Conservation (phyloP, 2,888 invertebrate species). For the Tinea semifulvella region DNA sequence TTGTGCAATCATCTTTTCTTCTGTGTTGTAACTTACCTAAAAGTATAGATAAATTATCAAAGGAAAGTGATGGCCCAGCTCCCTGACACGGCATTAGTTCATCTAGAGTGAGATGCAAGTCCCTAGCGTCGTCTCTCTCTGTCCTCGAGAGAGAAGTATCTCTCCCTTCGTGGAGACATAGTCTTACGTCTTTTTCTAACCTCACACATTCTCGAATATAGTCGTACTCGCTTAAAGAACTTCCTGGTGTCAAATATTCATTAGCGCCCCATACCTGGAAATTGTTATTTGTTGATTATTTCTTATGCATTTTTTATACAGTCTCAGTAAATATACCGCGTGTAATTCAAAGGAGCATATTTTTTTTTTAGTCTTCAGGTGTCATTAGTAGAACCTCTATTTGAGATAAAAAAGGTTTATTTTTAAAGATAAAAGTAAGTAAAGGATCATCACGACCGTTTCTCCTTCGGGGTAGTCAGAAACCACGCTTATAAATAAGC, state of each 20-base stretch:
- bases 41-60: conserved; percentile 85
- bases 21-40: conserved; percentile 81
- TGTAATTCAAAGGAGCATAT: no score
- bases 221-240: conserved; percentile 87
- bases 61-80: conserved; percentile 76
- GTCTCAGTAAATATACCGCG: no score
- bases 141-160: conserved; percentile 79
- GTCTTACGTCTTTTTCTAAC: conserved; percentile 85
- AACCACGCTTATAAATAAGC: no score
- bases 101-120: conserved; percentile 77
- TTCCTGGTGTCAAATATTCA: conserved; percentile 88
- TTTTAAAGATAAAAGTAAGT: no score
- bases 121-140: conserved; percentile 82
- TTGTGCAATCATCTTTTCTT: no score
- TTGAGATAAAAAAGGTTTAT: no score
- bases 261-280: conserved; percentile 83
- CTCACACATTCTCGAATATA: conserved; percentile 95
- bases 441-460: no score
- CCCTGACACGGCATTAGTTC: conserved; percentile 80
- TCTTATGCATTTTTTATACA: no score
- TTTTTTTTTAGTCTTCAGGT: no score
- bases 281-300: no score
- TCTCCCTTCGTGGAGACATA: conserved; percentile 72
- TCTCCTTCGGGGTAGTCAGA: no score
- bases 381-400: no score